phyloP scores from a whole-genome alignment of 1,140 invertebrate genomes.

The Bombus pascuorum region DNA sequence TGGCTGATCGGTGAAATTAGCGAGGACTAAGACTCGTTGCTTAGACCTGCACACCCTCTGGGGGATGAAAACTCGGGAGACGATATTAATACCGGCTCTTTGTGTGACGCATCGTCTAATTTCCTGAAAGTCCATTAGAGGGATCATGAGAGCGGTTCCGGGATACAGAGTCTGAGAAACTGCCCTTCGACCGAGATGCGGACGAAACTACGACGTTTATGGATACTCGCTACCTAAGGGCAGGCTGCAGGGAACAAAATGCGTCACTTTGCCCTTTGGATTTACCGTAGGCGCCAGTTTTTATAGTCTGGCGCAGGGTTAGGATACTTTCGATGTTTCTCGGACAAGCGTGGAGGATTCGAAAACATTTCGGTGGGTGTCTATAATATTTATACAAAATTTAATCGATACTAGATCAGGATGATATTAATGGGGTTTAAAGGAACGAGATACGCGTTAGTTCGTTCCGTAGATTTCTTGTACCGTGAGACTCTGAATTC shows the following conservation, averaged over 20 bases:
- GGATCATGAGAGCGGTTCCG: slow-evolving; percentile 42
- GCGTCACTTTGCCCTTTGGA: neutral
- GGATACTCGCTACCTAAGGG: neutral
- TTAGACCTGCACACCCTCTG: neutral
- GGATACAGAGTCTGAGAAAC: slow-evolving; percentile 6
- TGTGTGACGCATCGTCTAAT: slow-evolving; percentile 67
- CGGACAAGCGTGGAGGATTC: neutral
- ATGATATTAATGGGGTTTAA: no score
- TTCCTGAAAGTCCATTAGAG: slow-evolving; percentile 70
- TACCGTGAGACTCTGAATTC: no score
- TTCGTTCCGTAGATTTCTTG: no score
- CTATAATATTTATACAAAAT: no score
- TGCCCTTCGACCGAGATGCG: slow-evolving; percentile 34
- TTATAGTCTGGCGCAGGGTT: neutral
- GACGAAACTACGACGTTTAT: neutral
- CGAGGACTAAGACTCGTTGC: neutral
- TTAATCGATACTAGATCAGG: no score
- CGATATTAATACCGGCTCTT: slow-evolving; percentile 60
- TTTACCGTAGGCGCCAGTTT: neutral
- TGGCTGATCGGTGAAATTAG: neutral
- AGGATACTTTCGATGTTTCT: no score
- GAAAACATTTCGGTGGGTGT: neutral
- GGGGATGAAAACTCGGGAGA: slow-evolving; percentile 41
- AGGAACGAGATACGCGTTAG: no score
- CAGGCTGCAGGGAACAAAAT: neutral